Evolutionary conservation across 2,888 invertebrate genomes (phyloP).

Genomic region (Drosophila pegasa): DNA sequence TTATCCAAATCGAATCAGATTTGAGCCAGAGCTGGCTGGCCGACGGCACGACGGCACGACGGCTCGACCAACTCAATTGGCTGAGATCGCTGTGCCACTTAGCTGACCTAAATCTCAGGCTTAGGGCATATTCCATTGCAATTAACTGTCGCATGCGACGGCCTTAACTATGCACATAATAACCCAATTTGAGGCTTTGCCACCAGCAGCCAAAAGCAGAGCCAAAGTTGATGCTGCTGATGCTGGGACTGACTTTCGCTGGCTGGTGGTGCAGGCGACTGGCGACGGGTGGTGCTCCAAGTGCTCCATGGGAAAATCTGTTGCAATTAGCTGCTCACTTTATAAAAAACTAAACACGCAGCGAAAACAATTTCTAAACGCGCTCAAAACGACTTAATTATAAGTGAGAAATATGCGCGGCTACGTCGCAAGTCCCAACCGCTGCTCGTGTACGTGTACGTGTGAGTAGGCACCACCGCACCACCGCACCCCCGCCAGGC

Average conservation of each 20-base stretch:
- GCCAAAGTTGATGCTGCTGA: slow-evolving; percentile 10
- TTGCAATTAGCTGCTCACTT: slow-evolving; percentile 77
- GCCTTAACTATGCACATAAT: slow-evolving; percentile 76
- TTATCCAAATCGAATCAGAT: slow-evolving; percentile 63
- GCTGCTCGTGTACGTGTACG: slow-evolving; percentile 41
- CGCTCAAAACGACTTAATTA: slow-evolving; percentile 82
- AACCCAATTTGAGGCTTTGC: slow-evolving; percentile 66
- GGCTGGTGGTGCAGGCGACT: background rate
- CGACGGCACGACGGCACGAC: too few species aligned
- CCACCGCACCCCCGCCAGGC: background rate
- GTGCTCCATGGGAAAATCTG: slow-evolving; percentile 75
- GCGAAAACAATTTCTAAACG: slow-evolving; percentile 81
- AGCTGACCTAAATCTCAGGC: slow-evolving; percentile 71
- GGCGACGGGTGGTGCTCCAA: slow-evolving; percentile 5
- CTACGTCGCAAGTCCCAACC: slow-evolving; percentile 65
- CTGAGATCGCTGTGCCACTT: slow-evolving; percentile 66
- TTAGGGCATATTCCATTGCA: slow-evolving; percentile 61
- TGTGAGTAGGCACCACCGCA: slow-evolving; percentile 18
- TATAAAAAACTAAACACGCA: slow-evolving; percentile 72
- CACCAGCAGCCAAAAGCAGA: slow-evolving; percentile 18
- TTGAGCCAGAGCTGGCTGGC: slow-evolving; percentile 31
- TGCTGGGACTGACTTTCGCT: slow-evolving; percentile 8
- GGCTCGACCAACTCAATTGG: background rate
- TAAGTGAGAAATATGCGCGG: slow-evolving; percentile 80
- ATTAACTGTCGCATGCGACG: slow-evolving; percentile 74